Evolutionary conservation across 2,888 invertebrate species (phyloP), one percentile per base, ranked within the genome.

Genomic region (Diogma glabrata): DNA sequence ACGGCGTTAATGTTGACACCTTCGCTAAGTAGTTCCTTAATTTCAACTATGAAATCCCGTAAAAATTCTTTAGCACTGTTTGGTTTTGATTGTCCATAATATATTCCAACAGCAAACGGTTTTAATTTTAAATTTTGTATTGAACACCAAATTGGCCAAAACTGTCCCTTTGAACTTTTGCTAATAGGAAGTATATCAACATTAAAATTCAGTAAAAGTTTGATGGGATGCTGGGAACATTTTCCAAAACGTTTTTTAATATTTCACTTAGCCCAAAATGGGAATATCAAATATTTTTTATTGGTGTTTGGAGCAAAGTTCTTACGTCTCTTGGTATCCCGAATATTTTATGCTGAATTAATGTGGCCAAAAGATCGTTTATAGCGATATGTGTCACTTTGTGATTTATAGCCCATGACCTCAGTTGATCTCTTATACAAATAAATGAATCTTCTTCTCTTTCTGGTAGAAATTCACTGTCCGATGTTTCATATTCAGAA

Each of bases 361-460:
- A 28, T 28, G n/a, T 28, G 3, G 28, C 28, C 28, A 28, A 28
- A 28, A 28, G 28, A 28, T 28, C 28, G 28, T 3, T 28, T 28
- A 28, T 3, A 28, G 28, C 4, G 12, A 40, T 8, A 19, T 19
- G 40, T 19, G 40, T 6, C 19, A 40, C 19, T 40, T 40, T 40
- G 28, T 28, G 3, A 33, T 33, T 33, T 33, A 33, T 33, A 33
- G 33, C 33, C 2, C 4, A 33, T 33, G 33, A 9, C 8, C 12
- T 33, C 33, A 33, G 33, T 33, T 33, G 33, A 33, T 33, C 33
- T 33, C 33, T 33, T 33, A 33, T 33, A 33, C 33, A 33, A 33
- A 33, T 33, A n/a, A 33, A 33, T 3, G 33, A 33, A 14, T 28
- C 28, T 28, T 28, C 3, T 28, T 28, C 3, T 28, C 28, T 28